Percentiles rank a stretch among this genome's conserved stretches.
Conservation (phyloP, 2,797 vertebrate species). For the Lepus townsendii region DNA sequence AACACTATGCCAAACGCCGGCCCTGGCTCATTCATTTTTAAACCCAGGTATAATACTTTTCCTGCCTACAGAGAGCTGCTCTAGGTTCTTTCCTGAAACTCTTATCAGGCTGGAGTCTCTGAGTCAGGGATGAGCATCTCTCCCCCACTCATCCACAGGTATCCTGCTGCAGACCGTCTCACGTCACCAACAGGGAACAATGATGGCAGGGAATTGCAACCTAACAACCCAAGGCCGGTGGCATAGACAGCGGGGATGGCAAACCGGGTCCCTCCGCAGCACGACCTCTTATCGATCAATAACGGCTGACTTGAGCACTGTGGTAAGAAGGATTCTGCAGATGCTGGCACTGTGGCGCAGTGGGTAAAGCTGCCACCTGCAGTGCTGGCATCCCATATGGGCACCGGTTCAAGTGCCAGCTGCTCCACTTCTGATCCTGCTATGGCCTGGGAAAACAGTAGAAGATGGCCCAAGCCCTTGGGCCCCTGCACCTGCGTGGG, state of each 20-base stretch:
- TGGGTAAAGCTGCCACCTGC: no score
- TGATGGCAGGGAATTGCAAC: background rate
- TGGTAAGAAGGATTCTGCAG: conserved; percentile 17
- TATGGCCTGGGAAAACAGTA: no score
- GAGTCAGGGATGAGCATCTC: background rate
- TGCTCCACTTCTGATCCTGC: no score
- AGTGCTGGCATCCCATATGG: no score
- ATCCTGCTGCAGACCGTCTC: background rate
- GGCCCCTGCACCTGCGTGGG: no score
- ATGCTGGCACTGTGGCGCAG: no score
- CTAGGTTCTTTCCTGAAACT: background rate
- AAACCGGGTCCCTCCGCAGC: background rate
- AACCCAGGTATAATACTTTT: background rate
- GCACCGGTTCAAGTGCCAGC: no score
- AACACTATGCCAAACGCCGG: no score
- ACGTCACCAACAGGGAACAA: background rate
- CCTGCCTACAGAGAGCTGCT: background rate
- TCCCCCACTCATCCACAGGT: background rate
- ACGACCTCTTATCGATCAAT: background rate
- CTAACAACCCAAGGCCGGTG: background rate
- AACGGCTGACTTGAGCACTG: background rate
- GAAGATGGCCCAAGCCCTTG: no score
- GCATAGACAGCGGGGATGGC: background rate
- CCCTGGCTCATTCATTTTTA: background rate
- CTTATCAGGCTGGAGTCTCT: background rate